Conservation (phyloP, 2,888 invertebrate genomes). For the Chymomyza caudatula region DNA sequence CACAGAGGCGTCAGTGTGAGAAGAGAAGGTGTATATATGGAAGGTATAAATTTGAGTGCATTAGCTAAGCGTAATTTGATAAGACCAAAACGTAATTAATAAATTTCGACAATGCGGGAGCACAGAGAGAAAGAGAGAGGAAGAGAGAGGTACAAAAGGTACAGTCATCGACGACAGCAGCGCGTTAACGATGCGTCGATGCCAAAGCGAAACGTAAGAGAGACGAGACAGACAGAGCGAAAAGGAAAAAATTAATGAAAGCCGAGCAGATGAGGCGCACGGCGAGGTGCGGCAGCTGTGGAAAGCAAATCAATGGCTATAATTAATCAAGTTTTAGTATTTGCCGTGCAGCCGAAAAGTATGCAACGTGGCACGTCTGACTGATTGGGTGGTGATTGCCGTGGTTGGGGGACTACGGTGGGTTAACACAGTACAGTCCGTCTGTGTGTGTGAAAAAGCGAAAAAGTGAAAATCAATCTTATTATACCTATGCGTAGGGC, state of each 20-base stretch:
- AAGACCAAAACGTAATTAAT: slow-evolving; percentile 76
- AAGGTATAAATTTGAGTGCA: slow-evolving; percentile 74
- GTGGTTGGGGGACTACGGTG: not conserved
- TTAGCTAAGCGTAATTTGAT: slow-evolving; percentile 76
- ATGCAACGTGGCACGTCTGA: slow-evolving; percentile 46
- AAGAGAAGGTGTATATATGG: not conserved
- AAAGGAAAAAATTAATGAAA: slow-evolving; percentile 3
- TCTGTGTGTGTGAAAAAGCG: slow-evolving; percentile 40
- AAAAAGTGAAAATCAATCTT: slow-evolving; percentile 73
- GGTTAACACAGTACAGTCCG: too few species aligned
- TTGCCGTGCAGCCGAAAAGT: slow-evolving; percentile 25
- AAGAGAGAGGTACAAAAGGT: not conserved
- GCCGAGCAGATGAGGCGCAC: slow-evolving; percentile 9
- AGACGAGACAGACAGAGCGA: not conserved
- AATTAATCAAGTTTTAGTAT: slow-evolving; percentile 68
- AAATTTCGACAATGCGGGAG: slow-evolving; percentile 66
- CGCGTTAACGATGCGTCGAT: not conserved
- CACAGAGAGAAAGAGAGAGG: not conserved
- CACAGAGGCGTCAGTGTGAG: not conserved
- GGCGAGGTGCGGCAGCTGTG: slow-evolving; percentile 43
- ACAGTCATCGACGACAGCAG: slow-evolving; percentile 1
- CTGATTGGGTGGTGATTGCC: slow-evolving; percentile 46
- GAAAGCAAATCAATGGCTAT: slow-evolving; percentile 72
- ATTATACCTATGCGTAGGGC: slow-evolving; percentile 57
- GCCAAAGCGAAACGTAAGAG: not conserved